Evolutionary conservation across 2,888 invertebrate genomes (phyloP).

Genomic region (Pseudococcus jackbeardsleyi): DNA sequence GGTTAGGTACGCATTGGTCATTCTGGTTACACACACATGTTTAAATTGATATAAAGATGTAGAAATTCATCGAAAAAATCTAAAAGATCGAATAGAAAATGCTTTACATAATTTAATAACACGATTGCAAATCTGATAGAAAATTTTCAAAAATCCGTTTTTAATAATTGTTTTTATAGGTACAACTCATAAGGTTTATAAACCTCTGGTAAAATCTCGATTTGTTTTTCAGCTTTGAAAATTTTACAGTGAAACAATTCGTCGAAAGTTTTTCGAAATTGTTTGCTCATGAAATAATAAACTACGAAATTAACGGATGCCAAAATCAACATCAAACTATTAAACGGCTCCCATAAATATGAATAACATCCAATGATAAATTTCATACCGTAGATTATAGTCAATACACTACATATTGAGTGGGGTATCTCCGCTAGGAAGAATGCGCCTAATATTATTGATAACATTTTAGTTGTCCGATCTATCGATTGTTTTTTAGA

Average conservation of each 20-base stretch:
- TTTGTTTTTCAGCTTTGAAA: not conserved
- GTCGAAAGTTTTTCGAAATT: conserved; percentile 86
- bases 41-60: too few relatives aligned
- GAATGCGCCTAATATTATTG: conserved; percentile 88
- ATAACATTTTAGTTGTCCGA: conserved; percentile 89
- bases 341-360: conserved; percentile 88
- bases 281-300: conserved; percentile 94
- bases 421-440: conserved; percentile 92
- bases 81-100: too few relatives aligned
- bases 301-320: conserved; percentile 94
- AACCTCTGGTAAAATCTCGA: not conserved
- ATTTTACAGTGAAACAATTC: conserved; percentile 75
- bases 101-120: too few relatives aligned
- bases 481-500: conserved; percentile 77
- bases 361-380: conserved; percentile 86
- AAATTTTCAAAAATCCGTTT: too few relatives aligned
- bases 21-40: too few relatives aligned
- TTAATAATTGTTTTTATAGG: too few relatives aligned
- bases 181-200: not conserved
- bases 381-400: conserved; percentile 80
- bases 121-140: too few relatives aligned
- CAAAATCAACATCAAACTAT: conserved; percentile 89
- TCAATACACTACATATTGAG: conserved; percentile 84
- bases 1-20: too few relatives aligned
- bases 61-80: too few relatives aligned